Base-by-base conservation (phyloP, 2,113 vertebrate species). In the Clarias batrachus region DNA sequence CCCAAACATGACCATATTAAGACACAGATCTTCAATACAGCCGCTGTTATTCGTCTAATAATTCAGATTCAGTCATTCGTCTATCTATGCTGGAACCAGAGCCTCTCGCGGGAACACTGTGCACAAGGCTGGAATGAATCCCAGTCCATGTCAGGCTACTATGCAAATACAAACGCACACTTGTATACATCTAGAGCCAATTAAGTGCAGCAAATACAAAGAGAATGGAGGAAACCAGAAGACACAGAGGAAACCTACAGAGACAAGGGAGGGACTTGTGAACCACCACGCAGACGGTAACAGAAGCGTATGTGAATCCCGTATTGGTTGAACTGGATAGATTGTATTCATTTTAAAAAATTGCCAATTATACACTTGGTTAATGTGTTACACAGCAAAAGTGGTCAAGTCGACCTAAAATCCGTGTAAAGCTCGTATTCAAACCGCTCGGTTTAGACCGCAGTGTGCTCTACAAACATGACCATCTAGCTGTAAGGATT, bases 1-100 rank as follows among this genome's bases (percentile, higher is more conserved):
- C 78, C 91, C 83, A 92, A 93, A 93, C 91, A 93, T 88, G 89
- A 88, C 85, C 88, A 85, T 85, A 77, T 73, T 74, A 54, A 80
- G 65, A 86, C 25, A 52, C 60, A 3, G 57, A 65, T 66, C 16
- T 30, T 7, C 59, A 68, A 62, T 76, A 14, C 37, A 70, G 1
- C 59, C n/a, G 89, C 89, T 86, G 89, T 30, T 4, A 88, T 89
- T 90, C 10, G 11, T 77, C 48, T 54, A 14, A 77, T 76, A 1
- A 14, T 13, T 48, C 1, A 52, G n/a, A 25, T 54, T n/a, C 16
- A 54, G 54, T 54, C 12, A 57, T 19, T 33, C 3, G 5, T 19
- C n/a, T 59, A 4, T 59, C 3, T 17, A 19, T 10, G 11, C 41
- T 14, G 48, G 7, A 54, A 30, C 65, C 1, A 27, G 30, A 71